phyloP scores from a whole-genome alignment of 2,797 vertebrate species.

The Kryptopterus vitreolus region DNA sequence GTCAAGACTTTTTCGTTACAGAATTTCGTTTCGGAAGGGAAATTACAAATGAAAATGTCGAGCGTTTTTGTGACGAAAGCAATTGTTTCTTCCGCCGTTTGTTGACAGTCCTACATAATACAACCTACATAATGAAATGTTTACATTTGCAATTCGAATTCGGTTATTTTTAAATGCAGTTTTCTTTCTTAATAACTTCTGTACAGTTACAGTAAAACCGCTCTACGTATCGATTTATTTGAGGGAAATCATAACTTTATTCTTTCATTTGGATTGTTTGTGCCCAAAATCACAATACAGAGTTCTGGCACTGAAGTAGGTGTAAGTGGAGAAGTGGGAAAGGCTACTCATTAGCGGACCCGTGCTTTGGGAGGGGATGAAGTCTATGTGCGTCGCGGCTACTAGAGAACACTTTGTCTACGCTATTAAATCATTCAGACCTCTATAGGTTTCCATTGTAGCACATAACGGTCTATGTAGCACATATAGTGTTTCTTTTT shows the following conservation, averaged over 20 bases:
- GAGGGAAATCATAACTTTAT: neutral
- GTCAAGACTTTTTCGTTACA: neutral
- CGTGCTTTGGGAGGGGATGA: constrained; percentile 36
- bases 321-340: constrained; percentile 50
- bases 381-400: constrained; percentile 37
- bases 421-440: neutral
- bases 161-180: neutral
- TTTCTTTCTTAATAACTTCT: neutral
- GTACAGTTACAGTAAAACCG: neutral
- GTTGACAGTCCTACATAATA: neutral
- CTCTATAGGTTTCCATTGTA: neutral
- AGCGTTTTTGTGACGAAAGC: neutral
- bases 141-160: neutral
- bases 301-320: constrained; percentile 48
- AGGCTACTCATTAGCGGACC: constrained; percentile 56
- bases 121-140: neutral
- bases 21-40: neutral
- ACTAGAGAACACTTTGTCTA: constrained; percentile 2
- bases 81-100: neutral
- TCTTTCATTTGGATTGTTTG: neutral
- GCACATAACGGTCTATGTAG: neutral
- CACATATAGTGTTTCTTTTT: neutral
- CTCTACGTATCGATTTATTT: neutral
- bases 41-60: neutral
- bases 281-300: constrained; percentile 35